Base-by-base conservation (phyloP, 2,888 invertebrate species). In the Acutogordius australiensis region DNA sequence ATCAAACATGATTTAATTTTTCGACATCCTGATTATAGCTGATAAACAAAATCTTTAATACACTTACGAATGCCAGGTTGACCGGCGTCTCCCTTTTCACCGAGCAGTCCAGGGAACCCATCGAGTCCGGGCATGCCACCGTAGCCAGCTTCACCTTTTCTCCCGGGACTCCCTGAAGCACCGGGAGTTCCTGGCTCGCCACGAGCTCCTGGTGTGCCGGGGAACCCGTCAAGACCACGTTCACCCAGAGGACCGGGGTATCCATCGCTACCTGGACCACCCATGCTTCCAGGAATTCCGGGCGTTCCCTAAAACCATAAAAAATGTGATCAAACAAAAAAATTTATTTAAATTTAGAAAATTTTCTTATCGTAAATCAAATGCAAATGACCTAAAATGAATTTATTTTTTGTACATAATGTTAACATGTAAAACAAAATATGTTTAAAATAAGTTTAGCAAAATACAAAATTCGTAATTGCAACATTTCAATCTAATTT, bases 41-140 rank as follows among this genome's bases (percentile, higher is more conserved):
- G 61, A 4, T 8, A 23, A 13, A n/a, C n/a, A n/a, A 68, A 63
- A 70, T 70, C 57, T 69, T 68, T 28, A 66, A 65, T 60, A 70
- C 70, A 28, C 65, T 63, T 64, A 28, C 69, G 69, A 59, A 67
- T 65, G n/a, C 68, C 68, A 1, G 69, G 68, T 57, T 68, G 68
- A 63, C 69, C 69, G 60, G 67, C 69, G 37, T 61, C 57, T 61
- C 68, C 68, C 37, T 64, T 62, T 13, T 64, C 29, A 60, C 67
- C 67, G 27, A 65, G 65, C 28, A 64, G 60, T 61, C 82, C 83
- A 60, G 74, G 68, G 2, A 69, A 62, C 60, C 82, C 82, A 28
- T 51, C 26, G 4, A 26, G 23, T 1, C 62, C 61, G 21, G 61
- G 51, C 27, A 56, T 18, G n/a, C 61, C 61, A 1, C 28, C 1